Conservation (phyloP, 1,140 invertebrate species). For the Condylostylus longicornis region DNA sequence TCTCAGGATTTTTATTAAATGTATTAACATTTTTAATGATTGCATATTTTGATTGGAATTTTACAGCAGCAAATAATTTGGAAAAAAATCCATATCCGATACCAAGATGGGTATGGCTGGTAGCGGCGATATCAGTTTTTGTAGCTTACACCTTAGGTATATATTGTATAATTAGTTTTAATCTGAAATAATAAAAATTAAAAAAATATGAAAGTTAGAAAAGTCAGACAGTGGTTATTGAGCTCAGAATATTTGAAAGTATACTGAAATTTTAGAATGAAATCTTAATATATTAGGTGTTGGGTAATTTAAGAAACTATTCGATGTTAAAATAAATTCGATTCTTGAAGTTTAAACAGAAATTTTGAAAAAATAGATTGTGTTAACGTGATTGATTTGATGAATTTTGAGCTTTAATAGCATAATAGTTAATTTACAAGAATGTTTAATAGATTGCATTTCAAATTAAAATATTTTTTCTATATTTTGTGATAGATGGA, state of each 20-base stretch:
- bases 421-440: background rate
- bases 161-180: too few species aligned
- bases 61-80: slow-evolving; percentile 49
- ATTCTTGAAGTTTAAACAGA: too few species aligned
- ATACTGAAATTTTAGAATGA: too few species aligned
- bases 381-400: too few species aligned
- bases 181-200: too few species aligned
- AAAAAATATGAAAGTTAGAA: too few species aligned
- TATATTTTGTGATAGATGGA: slow-evolving; percentile 54
- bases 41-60: slow-evolving; percentile 74
- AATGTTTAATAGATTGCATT: background rate
- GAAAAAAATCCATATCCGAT: slow-evolving; percentile 35
- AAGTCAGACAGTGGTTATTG: too few species aligned
- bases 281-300: too few species aligned
- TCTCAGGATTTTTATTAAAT: slow-evolving; percentile 87
- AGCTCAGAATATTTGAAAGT: too few species aligned
- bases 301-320: too few species aligned
- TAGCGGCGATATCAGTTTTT: slow-evolving; percentile 81
- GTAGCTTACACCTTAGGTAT: slow-evolving; percentile 90
- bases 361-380: too few species aligned
- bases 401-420: background rate
- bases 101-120: slow-evolving; percentile 76
- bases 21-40: slow-evolving; percentile 78
- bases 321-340: too few species aligned
- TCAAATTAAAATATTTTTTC: slow-evolving; percentile 1